Evolutionary conservation across 2,797 vertebrate genomes (phyloP), one percentile per base, ranked within the genome.

Genomic region (Serranus cabrilla): DNA sequence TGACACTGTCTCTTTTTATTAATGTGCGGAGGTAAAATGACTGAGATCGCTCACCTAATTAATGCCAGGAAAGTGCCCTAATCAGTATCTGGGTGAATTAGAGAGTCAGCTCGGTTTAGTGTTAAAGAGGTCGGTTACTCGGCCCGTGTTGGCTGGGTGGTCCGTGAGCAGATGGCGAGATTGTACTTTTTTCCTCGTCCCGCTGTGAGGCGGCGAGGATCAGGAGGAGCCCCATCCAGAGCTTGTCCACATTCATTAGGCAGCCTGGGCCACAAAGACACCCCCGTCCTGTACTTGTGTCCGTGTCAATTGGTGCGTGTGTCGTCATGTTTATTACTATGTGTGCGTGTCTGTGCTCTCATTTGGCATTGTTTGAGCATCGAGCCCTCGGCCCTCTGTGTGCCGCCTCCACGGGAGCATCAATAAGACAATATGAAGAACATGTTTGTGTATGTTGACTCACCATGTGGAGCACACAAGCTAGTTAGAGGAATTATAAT

Each of bases 221-320:
- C 81, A 84, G 83, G 82, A 81, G 80, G 76, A 74, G 69, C 81
- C 78, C 71, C 80, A 40, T 80, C 84, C 69, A 70, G 75, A 81
- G 75, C 84, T 45, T 85, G 89, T 93, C 89, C 70, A 69, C 76
- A 67, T 57, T 87, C 80, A 91, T 93, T 90, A 89, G 68, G 43
- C 82, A 68, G 69, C 62, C 60, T 27, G 0, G 66, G 66, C 51
- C 78, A 77, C 76, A 87, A 58, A 82, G 63, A 84, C 60, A 55
- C 67, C 63, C 62, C 71, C 46, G 9, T 72, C 58, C 71, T 59
- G 37, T 51, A 55, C 65, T 34, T 39, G 76, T 77, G 78, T 75
- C 40, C 61, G 39, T 66, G 55, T 72, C 37, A 50, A 11, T 40
- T 67, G 70, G 31, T 18, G 11, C 9, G 11, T 49, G 76, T 83